Percentiles rank a stretch among this genome's conserved stretches.
phyloP scores from a whole-genome alignment of 2,797 vertebrate genomes.

The Pipistrellus nathusii region DNA sequence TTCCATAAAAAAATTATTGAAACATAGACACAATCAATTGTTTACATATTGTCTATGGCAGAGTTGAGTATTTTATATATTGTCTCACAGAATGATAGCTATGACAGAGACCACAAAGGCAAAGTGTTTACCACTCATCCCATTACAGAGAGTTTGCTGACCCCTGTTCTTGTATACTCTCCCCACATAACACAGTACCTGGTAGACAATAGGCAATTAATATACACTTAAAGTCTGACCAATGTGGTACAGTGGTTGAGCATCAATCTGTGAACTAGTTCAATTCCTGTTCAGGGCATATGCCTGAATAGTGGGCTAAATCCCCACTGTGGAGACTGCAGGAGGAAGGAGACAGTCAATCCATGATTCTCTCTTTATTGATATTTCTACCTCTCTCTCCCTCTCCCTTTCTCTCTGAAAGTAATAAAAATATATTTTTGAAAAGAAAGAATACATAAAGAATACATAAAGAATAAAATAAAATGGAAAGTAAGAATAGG shows the following conservation, averaged over 20 bases:
- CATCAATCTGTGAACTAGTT: no score
- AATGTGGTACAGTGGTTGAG: no score
- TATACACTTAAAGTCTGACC: background rate
- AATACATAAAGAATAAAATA: conserved; percentile 23
- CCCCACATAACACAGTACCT: background rate
- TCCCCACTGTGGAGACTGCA: no score
- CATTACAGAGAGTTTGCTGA: background rate
- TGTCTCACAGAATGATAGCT: background rate
- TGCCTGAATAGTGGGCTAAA: no score
- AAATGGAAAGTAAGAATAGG: conserved; percentile 37
- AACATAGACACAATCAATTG: background rate
- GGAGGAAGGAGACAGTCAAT: no score
- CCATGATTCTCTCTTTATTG: no score
- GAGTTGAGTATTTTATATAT: background rate
- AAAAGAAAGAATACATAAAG: background rate
- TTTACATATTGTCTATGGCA: background rate
- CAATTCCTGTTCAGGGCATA: no score
- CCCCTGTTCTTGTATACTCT: background rate
- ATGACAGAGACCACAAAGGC: background rate
- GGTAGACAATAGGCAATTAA: background rate
- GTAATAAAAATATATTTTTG: no score
- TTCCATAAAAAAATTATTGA: background rate
- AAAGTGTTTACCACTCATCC: background rate
- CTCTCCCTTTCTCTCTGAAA: no score
- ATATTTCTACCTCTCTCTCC: no score